Conservation (phyloP, 2,888 invertebrate species). For the Xylophagus ater region DNA sequence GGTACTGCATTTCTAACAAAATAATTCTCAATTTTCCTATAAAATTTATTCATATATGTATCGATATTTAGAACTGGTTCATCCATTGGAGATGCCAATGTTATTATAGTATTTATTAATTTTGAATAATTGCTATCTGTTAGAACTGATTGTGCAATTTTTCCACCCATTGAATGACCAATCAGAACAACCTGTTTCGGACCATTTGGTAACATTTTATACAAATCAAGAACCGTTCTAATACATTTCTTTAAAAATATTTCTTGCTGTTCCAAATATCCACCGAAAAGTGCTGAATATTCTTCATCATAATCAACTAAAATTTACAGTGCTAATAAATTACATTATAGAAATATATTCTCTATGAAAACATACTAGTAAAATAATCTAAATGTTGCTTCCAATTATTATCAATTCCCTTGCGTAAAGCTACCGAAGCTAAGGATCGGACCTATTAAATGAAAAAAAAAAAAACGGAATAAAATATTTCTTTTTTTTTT, state of each 20-base stretch:
- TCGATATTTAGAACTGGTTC: slow-evolving; percentile 66
- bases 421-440: slow-evolving; percentile 82
- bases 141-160: slow-evolving; percentile 66
- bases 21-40: slow-evolving; percentile 42
- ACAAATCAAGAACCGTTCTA: slow-evolving; percentile 60
- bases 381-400: slow-evolving; percentile 86
- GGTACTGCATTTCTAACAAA: slow-evolving; percentile 38
- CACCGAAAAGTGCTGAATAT: slow-evolving; percentile 77
- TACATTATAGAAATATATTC: not conserved
- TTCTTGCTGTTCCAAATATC: slow-evolving; percentile 65
- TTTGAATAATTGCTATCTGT: slow-evolving; percentile 48
- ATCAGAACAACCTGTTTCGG: slow-evolving; percentile 64
- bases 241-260: slow-evolving; percentile 60
- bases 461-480: slow-evolving; percentile 19
- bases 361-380: slow-evolving; percentile 42
- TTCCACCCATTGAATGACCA: slow-evolving; percentile 94
- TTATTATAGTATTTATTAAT: slow-evolving; percentile 59
- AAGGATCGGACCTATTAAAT: slow-evolving; percentile 61
- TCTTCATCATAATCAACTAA: slow-evolving; percentile 80
- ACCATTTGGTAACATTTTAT: slow-evolving; percentile 42
- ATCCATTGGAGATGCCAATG: slow-evolving; percentile 74
- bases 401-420: slow-evolving; percentile 56
- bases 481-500: not conserved
- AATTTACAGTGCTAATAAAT: slow-evolving; percentile 20
- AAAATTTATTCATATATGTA: slow-evolving; percentile 48